phyloP scores from a whole-genome alignment of 92 coral and sea anemone genomes.

The Chrysogorgia sp. region DNA sequence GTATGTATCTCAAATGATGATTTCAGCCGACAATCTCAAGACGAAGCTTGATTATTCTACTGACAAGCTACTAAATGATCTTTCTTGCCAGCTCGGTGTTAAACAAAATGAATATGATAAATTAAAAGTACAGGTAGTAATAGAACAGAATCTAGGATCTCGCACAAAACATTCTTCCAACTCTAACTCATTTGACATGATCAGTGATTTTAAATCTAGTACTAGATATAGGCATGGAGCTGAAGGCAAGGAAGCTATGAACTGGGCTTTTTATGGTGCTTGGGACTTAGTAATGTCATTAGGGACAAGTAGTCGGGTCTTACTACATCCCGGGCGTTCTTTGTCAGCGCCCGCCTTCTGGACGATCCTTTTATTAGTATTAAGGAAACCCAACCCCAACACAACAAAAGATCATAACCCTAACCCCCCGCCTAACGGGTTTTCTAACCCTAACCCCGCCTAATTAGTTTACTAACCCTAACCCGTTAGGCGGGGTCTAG shows the following conservation, averaged over 20 bases:
- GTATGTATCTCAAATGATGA: not conserved
- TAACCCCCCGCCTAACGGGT: no score
- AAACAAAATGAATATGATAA: not conserved
- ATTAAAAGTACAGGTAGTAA: not conserved
- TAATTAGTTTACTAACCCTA: no score
- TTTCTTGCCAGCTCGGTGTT: not conserved
- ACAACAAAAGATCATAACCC: no score
- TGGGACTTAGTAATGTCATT: slow-evolving; percentile 11
- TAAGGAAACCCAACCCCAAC: no score
- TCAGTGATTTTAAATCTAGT: not conserved
- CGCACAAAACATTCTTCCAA: slow-evolving; percentile 2
- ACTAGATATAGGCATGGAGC: slow-evolving; percentile 4
- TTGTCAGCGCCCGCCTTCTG: no score
- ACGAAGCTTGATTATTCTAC: not conserved
- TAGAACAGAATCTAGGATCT: not conserved
- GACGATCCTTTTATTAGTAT: no score
- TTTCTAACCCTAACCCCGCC: no score
- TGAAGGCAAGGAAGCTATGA: not conserved
- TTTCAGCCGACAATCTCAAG: slow-evolving; percentile 6
- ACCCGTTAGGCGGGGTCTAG: no score
- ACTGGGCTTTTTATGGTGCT: slow-evolving; percentile 14
- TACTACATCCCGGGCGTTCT: no score
- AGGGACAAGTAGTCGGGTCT: no score
- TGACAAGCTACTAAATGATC: not conserved
- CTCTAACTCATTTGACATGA: slow-evolving; percentile 4